Conservation (phyloP, 2,888 invertebrate species). For the Polydrusus pterygomalis region DNA sequence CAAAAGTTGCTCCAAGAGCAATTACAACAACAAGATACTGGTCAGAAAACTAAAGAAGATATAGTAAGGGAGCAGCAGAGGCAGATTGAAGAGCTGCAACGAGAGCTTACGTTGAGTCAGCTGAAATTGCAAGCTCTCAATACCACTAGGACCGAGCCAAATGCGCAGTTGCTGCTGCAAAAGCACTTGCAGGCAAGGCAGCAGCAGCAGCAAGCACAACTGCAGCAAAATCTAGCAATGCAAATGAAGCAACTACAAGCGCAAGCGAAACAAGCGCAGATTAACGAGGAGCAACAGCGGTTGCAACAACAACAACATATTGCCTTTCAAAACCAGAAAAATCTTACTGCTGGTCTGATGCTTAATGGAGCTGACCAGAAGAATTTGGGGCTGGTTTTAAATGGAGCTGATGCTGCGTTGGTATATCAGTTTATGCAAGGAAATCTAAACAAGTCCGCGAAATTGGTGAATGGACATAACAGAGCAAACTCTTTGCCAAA, state of each 20-base stretch:
- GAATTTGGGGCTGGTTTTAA: constrained; percentile 76
- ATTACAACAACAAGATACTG: constrained; percentile 50
- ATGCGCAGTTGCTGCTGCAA: constrained; percentile 68
- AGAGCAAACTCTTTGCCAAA: constrained; percentile 76
- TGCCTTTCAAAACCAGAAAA: constrained; percentile 71
- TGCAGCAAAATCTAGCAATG: constrained; percentile 75
- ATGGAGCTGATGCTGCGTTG: constrained; percentile 76
- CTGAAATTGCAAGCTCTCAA: constrained; percentile 82
- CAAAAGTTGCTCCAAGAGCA: constrained; percentile 54
- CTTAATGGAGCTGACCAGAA: constrained; percentile 76
- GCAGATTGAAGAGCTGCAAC: constrained; percentile 90
- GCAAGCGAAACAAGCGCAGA: constrained; percentile 73
- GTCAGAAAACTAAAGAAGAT: constrained; percentile 75
- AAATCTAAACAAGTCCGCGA: constrained; percentile 65
- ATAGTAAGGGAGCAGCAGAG: constrained; percentile 89
- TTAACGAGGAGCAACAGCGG: constrained; percentile 71
- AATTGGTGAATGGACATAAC: constrained; percentile 73
- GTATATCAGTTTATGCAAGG: constrained; percentile 73
- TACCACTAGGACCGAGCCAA: constrained; percentile 67
- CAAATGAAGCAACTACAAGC: constrained; percentile 79
- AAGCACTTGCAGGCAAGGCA: constrained; percentile 71
- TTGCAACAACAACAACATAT: constrained; percentile 74
- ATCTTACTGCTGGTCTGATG: constrained; percentile 69
- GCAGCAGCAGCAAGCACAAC: constrained; percentile 74
- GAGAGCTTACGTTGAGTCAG: constrained; percentile 86